Conservation (phyloP, 2,888 invertebrate genomes). For the Platycheirus rosarum region DNA sequence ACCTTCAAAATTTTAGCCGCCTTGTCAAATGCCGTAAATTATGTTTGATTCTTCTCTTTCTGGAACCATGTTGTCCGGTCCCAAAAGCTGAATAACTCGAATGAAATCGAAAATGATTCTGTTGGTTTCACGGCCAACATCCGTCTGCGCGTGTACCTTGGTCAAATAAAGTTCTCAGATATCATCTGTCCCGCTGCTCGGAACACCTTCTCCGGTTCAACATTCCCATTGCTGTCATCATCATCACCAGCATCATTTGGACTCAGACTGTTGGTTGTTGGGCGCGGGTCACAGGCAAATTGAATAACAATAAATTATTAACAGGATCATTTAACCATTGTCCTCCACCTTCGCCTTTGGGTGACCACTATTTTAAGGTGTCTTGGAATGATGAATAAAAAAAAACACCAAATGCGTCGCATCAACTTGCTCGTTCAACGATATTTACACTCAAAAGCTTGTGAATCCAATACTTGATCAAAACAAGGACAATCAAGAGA, state of each 20-base stretch:
- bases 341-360: conserved; percentile 64
- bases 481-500: conserved; percentile 11
- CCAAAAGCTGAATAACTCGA: conserved; percentile 37
- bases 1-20: conserved; percentile 60
- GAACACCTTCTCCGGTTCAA: background rate
- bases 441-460: background rate
- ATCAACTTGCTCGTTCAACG: background rate
- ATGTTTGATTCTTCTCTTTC: conserved; percentile 41
- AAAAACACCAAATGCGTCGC: background rate
- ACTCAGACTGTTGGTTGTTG: conserved; percentile 7
- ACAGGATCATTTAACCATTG: conserved; percentile 61
- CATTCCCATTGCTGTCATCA: conserved; percentile 46
- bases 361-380: background rate
- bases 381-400: background rate
- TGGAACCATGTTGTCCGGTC: conserved; percentile 1
- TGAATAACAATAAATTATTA: conserved; percentile 67
- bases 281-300: conserved; percentile 25
- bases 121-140: conserved; percentile 18
- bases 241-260: conserved; percentile 18
- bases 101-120: conserved; percentile 67
- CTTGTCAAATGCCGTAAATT: conserved; percentile 62
- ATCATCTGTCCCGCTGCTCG: conserved; percentile 11
- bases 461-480: background rate
- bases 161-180: conserved; percentile 70
- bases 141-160: background rate